phyloP scores from a whole-genome alignment of 2,797 vertebrate genomes.

The Argya squamiceps region DNA sequence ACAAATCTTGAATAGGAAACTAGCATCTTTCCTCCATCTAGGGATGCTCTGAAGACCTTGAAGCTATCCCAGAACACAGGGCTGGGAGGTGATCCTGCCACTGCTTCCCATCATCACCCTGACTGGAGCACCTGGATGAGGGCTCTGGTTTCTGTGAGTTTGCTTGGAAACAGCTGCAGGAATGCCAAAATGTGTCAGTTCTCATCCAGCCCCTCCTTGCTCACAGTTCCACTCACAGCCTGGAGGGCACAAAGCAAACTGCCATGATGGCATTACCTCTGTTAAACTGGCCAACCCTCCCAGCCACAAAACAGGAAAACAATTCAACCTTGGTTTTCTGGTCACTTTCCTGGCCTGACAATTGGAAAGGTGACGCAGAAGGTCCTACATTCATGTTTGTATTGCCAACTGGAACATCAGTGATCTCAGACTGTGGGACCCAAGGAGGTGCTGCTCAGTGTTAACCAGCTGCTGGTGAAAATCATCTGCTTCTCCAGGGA shows the following conservation, averaged over 20 bases:
- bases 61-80: neutral
- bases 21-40: neutral
- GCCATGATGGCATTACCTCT: neutral
- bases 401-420: neutral
- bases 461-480: neutral
- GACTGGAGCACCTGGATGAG: fast-evolving
- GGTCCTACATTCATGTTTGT: neutral
- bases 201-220: neutral
- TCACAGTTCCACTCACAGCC: neutral
- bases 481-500: neutral
- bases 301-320: neutral
- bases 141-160: neutral
- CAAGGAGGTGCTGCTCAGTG: neutral
- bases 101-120: fast-evolving
- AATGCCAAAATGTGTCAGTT: neutral
- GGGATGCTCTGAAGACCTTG: fast-evolving
- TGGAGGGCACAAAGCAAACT: neutral
- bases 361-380: neutral
- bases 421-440: neutral
- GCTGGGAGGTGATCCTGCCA: neutral
- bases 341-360: neutral
- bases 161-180: neutral
- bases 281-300: neutral
- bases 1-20: neutral
- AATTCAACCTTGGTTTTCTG: neutral